These are phyloP conservation scores for Conus ventricosus DNA, from an alignment of 1,140 invertebrate species.

Conservation along the genomic window DNA sequence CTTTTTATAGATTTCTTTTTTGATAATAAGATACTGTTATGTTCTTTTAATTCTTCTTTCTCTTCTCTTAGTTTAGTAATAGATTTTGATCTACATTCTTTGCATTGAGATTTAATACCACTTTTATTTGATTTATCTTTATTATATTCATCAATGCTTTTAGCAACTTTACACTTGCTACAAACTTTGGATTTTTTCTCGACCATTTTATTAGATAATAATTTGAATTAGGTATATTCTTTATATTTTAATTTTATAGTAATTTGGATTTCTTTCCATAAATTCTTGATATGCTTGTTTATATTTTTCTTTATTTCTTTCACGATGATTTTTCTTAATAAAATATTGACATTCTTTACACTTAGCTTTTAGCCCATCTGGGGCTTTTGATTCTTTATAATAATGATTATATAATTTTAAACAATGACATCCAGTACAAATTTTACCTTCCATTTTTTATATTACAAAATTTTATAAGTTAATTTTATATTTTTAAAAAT, in stretches of 20 bases:
- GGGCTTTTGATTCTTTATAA: slow-evolving; percentile 25
- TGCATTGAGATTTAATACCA: too few relatives aligned
- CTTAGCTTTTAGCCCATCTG: too few relatives aligned
- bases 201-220: slow-evolving; percentile 21
- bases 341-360: too few relatives aligned
- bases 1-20: too few relatives aligned
- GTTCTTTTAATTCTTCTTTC: too few relatives aligned
- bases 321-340: not conserved
- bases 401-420: slow-evolving; percentile 25
- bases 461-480: too few relatives aligned
- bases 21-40: not conserved
- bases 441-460: slow-evolving; percentile 1
- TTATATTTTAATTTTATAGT: too few relatives aligned
- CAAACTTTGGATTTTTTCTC: slow-evolving; percentile 36
- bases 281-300: slow-evolving; percentile 39
- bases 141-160: slow-evolving; percentile 32
- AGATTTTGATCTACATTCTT: slow-evolving; percentile 36
- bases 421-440: slow-evolving; percentile 23
- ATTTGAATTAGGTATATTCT: too few relatives aligned
- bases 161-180: not conserved
- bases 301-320: slow-evolving; percentile 44
- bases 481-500: too few relatives aligned
- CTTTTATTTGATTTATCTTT: too few relatives aligned
- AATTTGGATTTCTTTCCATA: too few relatives aligned
- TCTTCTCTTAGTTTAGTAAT: slow-evolving; percentile 30